Evolutionary conservation across 2,888 invertebrate species (phyloP).

Genomic region (Temnothorax unifasciatus): DNA sequence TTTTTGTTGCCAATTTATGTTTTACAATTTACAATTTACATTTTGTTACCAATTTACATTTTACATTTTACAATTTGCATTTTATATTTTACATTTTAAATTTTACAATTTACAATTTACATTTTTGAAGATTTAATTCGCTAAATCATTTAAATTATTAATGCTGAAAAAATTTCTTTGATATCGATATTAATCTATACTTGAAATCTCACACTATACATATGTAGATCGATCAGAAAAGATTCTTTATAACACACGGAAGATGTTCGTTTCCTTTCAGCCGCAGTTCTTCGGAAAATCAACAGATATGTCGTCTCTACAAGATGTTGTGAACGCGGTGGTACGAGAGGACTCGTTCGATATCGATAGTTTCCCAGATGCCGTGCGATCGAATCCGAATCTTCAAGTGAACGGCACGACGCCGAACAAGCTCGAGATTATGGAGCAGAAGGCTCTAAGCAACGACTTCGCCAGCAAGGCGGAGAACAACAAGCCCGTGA

Average conservation of each 20-base stretch:
- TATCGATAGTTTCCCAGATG: slow-evolving; percentile 81
- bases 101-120: not conserved
- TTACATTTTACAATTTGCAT: not conserved
- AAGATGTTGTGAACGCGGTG: slow-evolving; percentile 22
- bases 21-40: not conserved
- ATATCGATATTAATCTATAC: not conserved
- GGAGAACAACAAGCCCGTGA: slow-evolving; percentile 89
- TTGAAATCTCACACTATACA: not conserved
- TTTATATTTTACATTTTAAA: not conserved
- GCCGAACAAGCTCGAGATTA: slow-evolving; percentile 76
- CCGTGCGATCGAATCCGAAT: slow-evolving; percentile 82
- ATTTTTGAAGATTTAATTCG: not conserved
- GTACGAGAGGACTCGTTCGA: slow-evolving; percentile 79
- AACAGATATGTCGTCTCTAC: slow-evolving; percentile 35
- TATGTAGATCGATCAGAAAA: not conserved
- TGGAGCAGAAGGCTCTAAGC: slow-evolving; percentile 80
- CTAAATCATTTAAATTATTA: not conserved
- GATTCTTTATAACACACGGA: not conserved
- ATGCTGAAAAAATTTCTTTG: not conserved
- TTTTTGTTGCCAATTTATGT: not conserved
- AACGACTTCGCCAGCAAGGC: slow-evolving; percentile 87
- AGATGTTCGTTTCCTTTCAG: slow-evolving; percentile 25
- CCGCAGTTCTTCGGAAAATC: slow-evolving; percentile 36
- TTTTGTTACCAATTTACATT: not conserved
- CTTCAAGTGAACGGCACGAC: slow-evolving; percentile 81